phyloP scores from a whole-genome alignment of 1,140 invertebrate genomes.

The Macrosteles quadrilineatus region DNA sequence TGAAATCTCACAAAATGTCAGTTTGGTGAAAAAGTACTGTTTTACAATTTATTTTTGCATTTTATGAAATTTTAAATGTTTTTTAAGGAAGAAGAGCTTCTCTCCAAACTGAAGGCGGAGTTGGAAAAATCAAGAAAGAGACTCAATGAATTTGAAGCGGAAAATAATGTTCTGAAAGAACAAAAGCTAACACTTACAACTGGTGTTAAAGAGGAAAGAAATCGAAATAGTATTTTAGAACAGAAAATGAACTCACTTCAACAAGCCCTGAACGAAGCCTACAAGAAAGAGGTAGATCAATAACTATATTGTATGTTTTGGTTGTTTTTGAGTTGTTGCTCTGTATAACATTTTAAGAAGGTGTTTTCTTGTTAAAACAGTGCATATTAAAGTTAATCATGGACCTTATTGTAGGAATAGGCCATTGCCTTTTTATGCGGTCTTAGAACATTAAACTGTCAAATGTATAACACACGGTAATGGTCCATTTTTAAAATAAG shows the following conservation, averaged over 20 bases:
- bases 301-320: background rate
- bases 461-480: no score
- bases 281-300: slow-evolving; percentile 54
- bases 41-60: no score
- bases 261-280: slow-evolving; percentile 51
- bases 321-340: background rate
- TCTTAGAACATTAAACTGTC: no score
- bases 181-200: slow-evolving; percentile 56
- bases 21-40: no score
- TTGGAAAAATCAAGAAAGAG: slow-evolving; percentile 25
- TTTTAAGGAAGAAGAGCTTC: slow-evolving; percentile 55
- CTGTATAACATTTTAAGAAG: background rate
- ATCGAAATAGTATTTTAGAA: slow-evolving; percentile 52
- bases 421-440: no score
- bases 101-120: slow-evolving; percentile 37
- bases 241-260: slow-evolving; percentile 55
- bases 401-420: no score
- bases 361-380: no score
- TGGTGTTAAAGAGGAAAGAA: slow-evolving; percentile 57
- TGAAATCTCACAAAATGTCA: no score
- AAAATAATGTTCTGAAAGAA: slow-evolving; percentile 55
- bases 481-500: no score
- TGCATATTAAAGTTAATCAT: no score
- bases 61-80: slow-evolving; percentile 35
- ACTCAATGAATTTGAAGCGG: slow-evolving; percentile 49